Evolutionary conservation across 2,888 invertebrate genomes (phyloP), one percentile per base, ranked within the genome.

Genomic region (Caenorhabditis sp.): DNA sequence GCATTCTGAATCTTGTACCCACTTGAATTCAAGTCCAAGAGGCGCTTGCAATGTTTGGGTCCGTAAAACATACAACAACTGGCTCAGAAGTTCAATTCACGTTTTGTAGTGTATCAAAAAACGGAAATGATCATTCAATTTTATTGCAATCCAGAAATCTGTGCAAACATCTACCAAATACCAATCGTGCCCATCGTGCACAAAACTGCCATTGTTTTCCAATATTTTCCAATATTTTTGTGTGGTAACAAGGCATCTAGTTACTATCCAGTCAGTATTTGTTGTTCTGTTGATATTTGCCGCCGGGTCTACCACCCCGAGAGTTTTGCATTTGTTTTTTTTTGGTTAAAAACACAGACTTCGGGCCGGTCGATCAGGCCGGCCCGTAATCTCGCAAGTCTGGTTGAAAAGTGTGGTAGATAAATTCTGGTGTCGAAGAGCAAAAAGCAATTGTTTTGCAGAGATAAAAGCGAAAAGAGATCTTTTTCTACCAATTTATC

Each of bases 121-220:
- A 32, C 9, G 32, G 32, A 32, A 32, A 32, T 6, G 9, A 32
- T 8, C 6, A 6, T 8, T 8, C 7, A 32, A 9, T 2, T 15
- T 17, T 5, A 17, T 15, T 8, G 30, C n/a, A 50, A 50, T 30
- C 15, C 2, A 4, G 7, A 48, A 52, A 59, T 53, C 59, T 70
- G 70, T 70, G 52, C 70, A 70, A 70, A 70, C 37, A 70, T n/a
- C n/a, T n/a, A n/a, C n/a, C n/a, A n/a, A n/a, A n/a, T n/a, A n/a
- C n/a, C n/a, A n/a, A n/a, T n/a, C n/a, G n/a, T n/a, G n/a, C n/a
- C n/a, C n/a, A n/a, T n/a, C n/a, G n/a, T 35, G 27, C 66, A 66
- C 63, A 56, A 66, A 56, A n/a, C n/a, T n/a, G 70, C 53, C 59
- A 70, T 70, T 70, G 70, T 70, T 70, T 70, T 68, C 41, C 15